These are phyloP conservation scores for Catharus fuscescens DNA, from an alignment of 2,113 vertebrate species.

Conservation along the genomic window DNA sequence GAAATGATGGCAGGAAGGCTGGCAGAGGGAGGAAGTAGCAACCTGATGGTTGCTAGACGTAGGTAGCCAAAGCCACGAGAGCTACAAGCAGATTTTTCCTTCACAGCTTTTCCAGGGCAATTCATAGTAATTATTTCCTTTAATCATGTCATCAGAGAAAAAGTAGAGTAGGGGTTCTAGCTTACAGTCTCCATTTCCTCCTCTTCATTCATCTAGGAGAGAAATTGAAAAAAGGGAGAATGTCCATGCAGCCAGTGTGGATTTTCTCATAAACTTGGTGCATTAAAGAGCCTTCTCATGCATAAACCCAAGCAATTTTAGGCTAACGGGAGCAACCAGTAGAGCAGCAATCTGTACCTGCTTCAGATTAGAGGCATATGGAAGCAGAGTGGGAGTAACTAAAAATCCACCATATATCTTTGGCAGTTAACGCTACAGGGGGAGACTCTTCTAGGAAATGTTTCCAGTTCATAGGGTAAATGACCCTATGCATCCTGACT, in stretches of 20 bases:
- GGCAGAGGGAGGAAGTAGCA: background rate
- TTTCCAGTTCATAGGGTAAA: background rate
- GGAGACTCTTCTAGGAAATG: background rate
- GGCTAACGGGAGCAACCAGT: background rate
- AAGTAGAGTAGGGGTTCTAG: fast-evolving
- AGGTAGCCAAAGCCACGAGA: background rate
- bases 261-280: background rate
- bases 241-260: background rate
- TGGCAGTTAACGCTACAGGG: background rate
- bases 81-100: background rate
- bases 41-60: background rate
- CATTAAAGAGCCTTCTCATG: background rate
- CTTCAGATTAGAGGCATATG: background rate
- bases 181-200: background rate
- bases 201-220: background rate
- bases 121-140: background rate
- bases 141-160: background rate
- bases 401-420: background rate
- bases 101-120: background rate
- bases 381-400: background rate
- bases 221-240: background rate
- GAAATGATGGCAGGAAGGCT: background rate
- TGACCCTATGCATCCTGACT: background rate
- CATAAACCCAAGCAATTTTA: background rate
- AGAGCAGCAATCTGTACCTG: background rate